Evolutionary conservation across 2,113 vertebrate genomes (phyloP), one percentile per base, ranked within the genome.

Genomic region (Lycaon pictus): DNA sequence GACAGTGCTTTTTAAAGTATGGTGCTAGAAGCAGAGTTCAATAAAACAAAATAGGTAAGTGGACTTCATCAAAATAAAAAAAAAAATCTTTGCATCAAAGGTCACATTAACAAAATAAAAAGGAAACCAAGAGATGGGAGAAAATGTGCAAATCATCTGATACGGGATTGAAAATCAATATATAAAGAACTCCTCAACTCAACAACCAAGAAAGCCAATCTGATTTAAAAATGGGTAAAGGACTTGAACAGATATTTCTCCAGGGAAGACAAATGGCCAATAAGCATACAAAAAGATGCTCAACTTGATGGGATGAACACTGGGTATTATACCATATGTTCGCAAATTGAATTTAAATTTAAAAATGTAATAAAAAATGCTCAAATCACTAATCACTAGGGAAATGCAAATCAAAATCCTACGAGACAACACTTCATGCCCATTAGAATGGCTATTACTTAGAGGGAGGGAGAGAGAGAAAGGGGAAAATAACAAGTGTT

Each of bases 401-500:
- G 56, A 74, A 74, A 84, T 84, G 55, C 10, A 94, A 72, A 82
- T 72, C 16, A 82, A 91, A 91, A 91, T 27, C 29, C 84, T 53
- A 72, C 16, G 2, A 91, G 29, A 86, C 35, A 86, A 53, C 16
- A 91, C 23, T 86, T 92, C 19, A 86, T 5, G 79, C 16, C 12
- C 55, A 93, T n/a, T 51, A 93, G 29, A 37, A 65, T 53, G 56
- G 56, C 20, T 58, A 74, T 60, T 71, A 60, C 6, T 4, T 56
- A 85, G 22, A 43, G 11, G 15, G 20, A 72, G 37, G 25, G 35
- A 48, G 48, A 23, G 12, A n/a, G 0, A 62, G 51, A 29, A 63
- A 6, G 10, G 29, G 51, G n/a, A 20, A 79, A 94, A 51, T 25
- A 92, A 55, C 11, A 88, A 76, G 29, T n/a, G 51, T 48, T 71